Percentiles rank a stretch among this genome's conserved stretches.
These are phyloP conservation scores for Amphimedon queenslandica DNA, from an alignment of 37 sponge, comb jelly and placozoan species.

Conservation along the genomic window DNA sequence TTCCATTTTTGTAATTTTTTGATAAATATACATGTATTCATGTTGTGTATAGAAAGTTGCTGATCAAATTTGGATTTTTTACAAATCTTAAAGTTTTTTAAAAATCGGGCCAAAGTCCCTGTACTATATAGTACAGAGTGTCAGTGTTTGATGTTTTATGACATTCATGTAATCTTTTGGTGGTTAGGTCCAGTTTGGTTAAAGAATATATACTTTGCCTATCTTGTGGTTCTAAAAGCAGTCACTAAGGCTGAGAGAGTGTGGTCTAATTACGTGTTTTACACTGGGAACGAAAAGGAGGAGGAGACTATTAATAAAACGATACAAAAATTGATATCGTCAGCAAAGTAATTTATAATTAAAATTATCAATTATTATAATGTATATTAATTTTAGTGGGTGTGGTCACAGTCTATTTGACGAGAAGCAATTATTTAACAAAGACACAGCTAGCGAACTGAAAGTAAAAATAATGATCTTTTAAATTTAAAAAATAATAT, in stretches of 20 bases:
- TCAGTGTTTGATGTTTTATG: no score
- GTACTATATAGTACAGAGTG: no score
- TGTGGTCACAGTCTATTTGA: conserved; percentile 85
- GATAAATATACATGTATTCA: no score
- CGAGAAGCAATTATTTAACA: conserved; percentile 82
- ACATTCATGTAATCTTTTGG: no score
- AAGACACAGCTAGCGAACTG: conserved; percentile 48
- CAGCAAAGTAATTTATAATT: conserved; percentile 56
- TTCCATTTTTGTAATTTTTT: no score
- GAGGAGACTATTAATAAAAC: conserved; percentile 47
- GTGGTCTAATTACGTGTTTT: conserved; percentile 66
- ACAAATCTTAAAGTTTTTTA: no score
- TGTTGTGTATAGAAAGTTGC: no score
- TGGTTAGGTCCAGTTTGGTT: conserved; percentile 91
- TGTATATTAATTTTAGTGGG: conserved; percentile 19
- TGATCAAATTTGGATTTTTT: no score
- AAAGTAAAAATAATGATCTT: conserved; percentile 39
- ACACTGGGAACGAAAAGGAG: conserved; percentile 72
- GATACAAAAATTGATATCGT: conserved; percentile 43
- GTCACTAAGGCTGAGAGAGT: conserved; percentile 76
- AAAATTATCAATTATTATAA: neutral
- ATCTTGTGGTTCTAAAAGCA: conserved; percentile 86
- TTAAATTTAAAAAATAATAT: neutral
- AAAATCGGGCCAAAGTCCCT: no score
- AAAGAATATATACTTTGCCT: conserved; percentile 94